Percentiles rank a stretch among this genome's conserved stretches.
phyloP scores from a whole-genome alignment of 2,888 invertebrate genomes.

The Minunthozetes semirufus region DNA sequence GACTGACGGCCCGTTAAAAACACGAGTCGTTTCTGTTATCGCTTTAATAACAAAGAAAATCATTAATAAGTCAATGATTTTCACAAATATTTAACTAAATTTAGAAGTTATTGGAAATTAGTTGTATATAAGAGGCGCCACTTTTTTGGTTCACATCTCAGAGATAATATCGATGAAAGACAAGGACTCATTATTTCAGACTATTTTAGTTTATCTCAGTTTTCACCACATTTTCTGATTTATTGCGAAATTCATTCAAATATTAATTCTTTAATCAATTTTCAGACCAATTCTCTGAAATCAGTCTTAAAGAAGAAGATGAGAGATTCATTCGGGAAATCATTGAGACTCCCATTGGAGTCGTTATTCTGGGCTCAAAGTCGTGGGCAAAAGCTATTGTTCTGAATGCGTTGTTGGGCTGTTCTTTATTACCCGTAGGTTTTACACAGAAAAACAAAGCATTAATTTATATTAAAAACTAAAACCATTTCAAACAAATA shows the following conservation, averaged over 20 bases:
- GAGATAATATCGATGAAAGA: neutral
- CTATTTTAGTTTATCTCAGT: neutral
- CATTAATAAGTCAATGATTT: too few species aligned
- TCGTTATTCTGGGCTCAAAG: slow-evolving; percentile 66
- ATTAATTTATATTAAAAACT: neutral
- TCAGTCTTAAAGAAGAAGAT: slow-evolving; percentile 47
- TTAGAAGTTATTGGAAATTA: neutral
- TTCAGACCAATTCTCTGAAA: slow-evolving; percentile 48
- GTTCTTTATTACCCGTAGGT: slow-evolving; percentile 57
- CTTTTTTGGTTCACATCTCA: neutral
- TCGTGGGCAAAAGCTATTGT: slow-evolving; percentile 63
- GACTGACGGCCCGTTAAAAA: too few species aligned
- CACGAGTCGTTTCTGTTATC: too few species aligned
- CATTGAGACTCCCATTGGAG: slow-evolving; percentile 57
- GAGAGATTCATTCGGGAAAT: slow-evolving; percentile 47
- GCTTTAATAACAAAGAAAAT: too few species aligned
- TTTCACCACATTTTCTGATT: too few species aligned
- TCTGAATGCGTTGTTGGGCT: slow-evolving; percentile 64
- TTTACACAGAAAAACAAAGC: neutral
- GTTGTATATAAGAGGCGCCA: neutral
- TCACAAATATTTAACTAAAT: too few species aligned
- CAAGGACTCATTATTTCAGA: neutral
- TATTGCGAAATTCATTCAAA: too few species aligned
- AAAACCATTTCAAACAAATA: neutral
- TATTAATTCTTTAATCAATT: neutral